phyloP scores from a whole-genome alignment of 1,140 invertebrate genomes.

The Brachionus plicatilis region DNA sequence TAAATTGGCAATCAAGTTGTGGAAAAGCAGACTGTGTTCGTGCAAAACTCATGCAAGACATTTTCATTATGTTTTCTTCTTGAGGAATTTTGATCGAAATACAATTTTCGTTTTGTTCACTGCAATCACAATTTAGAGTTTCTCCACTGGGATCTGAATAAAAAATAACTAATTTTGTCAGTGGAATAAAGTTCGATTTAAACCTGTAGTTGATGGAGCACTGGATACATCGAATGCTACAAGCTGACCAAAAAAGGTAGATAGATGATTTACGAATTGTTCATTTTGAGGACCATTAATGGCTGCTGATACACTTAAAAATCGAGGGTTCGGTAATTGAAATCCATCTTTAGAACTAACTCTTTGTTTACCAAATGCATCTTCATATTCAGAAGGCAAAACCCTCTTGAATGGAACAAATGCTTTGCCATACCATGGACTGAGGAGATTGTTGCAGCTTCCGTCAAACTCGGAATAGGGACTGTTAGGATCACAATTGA shows the following conservation, averaged over 20 bases:
- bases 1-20: not conserved
- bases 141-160: not conserved
- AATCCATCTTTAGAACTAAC: not conserved
- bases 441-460: constrained; percentile 78
- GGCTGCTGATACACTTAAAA: not conserved
- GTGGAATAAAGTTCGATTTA: not conserved
- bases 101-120: not conserved
- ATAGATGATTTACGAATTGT: not conserved
- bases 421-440: constrained; percentile 67
- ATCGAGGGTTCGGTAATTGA: not conserved
- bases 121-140: not conserved
- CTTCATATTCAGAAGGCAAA: constrained; percentile 70
- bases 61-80: not conserved
- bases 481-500: not conserved
- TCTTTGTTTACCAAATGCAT: not conserved
- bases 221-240: not conserved
- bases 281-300: not conserved
- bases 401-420: constrained; percentile 70
- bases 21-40: not conserved
- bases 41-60: not conserved
- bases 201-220: not conserved
- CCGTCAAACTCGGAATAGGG: constrained; percentile 69
- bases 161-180: not conserved
- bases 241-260: constrained; percentile 10
- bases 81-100: not conserved